phyloP scores from a whole-genome alignment of 2,888 invertebrate species.

The Polymixis lichenea region DNA sequence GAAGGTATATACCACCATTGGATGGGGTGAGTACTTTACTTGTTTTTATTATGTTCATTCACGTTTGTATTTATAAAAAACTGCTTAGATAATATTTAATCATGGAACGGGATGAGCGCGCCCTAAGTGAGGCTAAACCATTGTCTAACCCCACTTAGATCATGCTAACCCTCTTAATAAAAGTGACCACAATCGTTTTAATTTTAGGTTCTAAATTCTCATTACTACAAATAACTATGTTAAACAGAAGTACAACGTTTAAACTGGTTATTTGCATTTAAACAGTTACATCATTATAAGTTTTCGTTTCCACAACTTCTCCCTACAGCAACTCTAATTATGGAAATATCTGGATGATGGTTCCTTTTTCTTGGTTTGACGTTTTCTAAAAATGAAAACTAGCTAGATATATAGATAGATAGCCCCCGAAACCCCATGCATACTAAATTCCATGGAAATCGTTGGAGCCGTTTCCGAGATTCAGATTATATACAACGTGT shows the following conservation, averaged over 20 bases:
- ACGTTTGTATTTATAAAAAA: not conserved
- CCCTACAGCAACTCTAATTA: not conserved
- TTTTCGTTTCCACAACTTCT: not conserved
- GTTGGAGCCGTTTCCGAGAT: too few species aligned
- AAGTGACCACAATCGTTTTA: not conserved
- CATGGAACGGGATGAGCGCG: too few species aligned
- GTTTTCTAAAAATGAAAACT: too few species aligned
- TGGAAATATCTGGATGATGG: too few species aligned
- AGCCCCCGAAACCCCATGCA: too few species aligned
- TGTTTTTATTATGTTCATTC: not conserved
- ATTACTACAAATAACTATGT: not conserved
- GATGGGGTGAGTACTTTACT: slow-evolving; percentile 94
- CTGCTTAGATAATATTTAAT: too few species aligned
- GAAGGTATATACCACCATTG: slow-evolving; percentile 94
- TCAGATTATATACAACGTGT: too few species aligned
- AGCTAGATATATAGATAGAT: too few species aligned
- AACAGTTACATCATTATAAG: slow-evolving; percentile 3
- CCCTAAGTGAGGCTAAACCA: too few species aligned
- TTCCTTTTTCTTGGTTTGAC: too few species aligned
- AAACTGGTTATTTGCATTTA: not conserved
- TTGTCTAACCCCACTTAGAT: too few species aligned
- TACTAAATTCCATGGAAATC: too few species aligned
- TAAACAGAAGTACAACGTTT: not conserved
- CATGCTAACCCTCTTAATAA: not conserved
- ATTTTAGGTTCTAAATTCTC: not conserved